Evolutionary conservation across 2,888 invertebrate species (phyloP), one percentile per base, ranked within the genome.

Genomic region (Serrognathus titanus): DNA sequence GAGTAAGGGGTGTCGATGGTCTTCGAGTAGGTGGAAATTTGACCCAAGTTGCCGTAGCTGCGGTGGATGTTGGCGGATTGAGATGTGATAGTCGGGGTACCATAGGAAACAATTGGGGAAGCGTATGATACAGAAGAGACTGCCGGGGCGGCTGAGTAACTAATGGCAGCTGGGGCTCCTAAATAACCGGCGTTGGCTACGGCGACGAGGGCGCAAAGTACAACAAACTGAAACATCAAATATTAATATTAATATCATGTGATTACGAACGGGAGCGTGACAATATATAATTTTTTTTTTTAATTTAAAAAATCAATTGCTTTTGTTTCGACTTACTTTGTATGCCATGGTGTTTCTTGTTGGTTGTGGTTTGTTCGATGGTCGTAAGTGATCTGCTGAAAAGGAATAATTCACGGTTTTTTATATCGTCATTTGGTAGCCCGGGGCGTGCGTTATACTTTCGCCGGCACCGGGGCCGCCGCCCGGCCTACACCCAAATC

Each of bases 1-100:
- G 87, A 87, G 80, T 83, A 88, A 7, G 89, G 88, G 2, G 88
- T 88, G 73, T 86, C 85, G 66, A 88, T 82, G 59, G 85, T 83
- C 73, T 88, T 89, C 12, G 84, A 81, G 76, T 85, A 85, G 48
- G 87, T 86, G 11, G 88, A 86, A 56, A 86, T 80, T 80, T 84
- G 84, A 60, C 87, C 87, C 62, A 88, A 78, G 72, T 88, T 88
- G 63, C 85, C 88, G 58, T 81, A 84, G 47, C 83, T 81, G 61
- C 86, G 79, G 63, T 84, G 73, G 65, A 82, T 85, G 74, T 86
- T 86, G 58, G 83, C 80, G 39, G 82, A 81, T 69, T 84, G 83
- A 9, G 82, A 79, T 55, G 85, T 81, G 61, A 85, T 75, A 75
- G 82, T 76, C 77, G 82, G 65, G 76, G 81, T 64, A 13, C 66